phyloP scores from a whole-genome alignment of 1,140 invertebrate genomes.

The Scaptodrosophila lebanonensis region DNA sequence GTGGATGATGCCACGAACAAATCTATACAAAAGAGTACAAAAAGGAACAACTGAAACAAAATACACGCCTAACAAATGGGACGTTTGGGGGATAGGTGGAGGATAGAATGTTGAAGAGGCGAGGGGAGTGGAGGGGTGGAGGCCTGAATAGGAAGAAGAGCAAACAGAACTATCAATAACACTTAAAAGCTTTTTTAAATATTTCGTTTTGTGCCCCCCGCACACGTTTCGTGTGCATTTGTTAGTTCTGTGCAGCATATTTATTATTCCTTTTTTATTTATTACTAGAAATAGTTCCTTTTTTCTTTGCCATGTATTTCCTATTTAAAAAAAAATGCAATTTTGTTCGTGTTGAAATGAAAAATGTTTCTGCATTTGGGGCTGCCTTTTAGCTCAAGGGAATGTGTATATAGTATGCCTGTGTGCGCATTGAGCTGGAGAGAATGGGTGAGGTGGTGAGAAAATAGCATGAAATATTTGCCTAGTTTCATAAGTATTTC shows the following conservation, averaged over 20 bases:
- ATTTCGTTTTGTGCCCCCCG: constrained; percentile 25
- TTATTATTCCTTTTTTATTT: constrained; percentile 62
- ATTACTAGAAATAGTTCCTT: constrained; percentile 57
- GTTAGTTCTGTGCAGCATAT: constrained; percentile 52
- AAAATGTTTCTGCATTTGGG: constrained; percentile 53
- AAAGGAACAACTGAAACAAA: constrained; percentile 27
- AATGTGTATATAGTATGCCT: constrained; percentile 12
- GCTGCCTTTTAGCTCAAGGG: constrained; percentile 22
- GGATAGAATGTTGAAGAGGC: background rate
- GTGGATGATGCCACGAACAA: constrained; percentile 26
- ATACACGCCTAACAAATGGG: constrained; percentile 13
- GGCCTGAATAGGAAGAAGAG: constrained; percentile 11
- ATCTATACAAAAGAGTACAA: constrained; percentile 16
- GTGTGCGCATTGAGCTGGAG: constrained; percentile 15
- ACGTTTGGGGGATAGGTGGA: background rate
- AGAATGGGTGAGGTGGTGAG: too few species aligned
- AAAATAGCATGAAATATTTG: constrained; percentile 48
- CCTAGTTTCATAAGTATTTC: constrained; percentile 52
- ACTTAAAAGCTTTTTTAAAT: constrained; percentile 75
- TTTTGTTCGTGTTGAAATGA: constrained; percentile 62
- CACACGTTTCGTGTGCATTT: constrained; percentile 47
- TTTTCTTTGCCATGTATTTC: background rate
- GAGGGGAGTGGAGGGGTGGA: background rate
- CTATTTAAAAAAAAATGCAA: constrained; percentile 66
- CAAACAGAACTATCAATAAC: constrained; percentile 73